Base-by-base conservation (phyloP, 1,140 invertebrate genomes). In the Ruditapes philippinarum region DNA sequence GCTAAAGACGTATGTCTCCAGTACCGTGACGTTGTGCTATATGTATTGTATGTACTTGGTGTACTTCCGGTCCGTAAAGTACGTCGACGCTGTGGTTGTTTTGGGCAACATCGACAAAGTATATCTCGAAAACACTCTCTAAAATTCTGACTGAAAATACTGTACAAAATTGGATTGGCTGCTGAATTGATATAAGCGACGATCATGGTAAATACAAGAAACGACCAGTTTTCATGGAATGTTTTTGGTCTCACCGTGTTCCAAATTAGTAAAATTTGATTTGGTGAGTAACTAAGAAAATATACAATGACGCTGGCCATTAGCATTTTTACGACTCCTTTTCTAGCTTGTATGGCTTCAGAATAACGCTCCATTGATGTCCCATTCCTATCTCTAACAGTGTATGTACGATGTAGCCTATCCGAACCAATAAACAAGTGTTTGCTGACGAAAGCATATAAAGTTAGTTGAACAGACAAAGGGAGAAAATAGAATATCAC, bases 301-400 rank as follows among this genome's bases (percentile, higher is more conserved):
- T 96, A 96, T 19, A 96, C 94, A 28, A 94, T 90, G 9, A 96
- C 95, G 79, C 95, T 95, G 12, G 91, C 95, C 28, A 96, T 95
- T 0, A 96, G 92, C 96, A 96, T 96, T 86, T 96, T 96, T 14
- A 96, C 95, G 31, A 96, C 96, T 11, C 95, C 95, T 91, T 93
- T 93, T 11, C 96, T 85, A 0, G 95, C 94, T 82, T 93, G 93
- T 33, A 96, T 94, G 11, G 95, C 92, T 65, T 95, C 93, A 0
- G 91, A 92, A 11, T 91, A 86, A 5, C 91, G 81, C 42, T 94
- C 92, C 84, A 92, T 94, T 1, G 90, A 93, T 19, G 76, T 49
- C 28, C 92, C 92, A 49, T 93, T 94, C 74, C 94, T 92, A 82
- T 91, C 91, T 17, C 84, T 80, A n/a, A 88, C 82, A 12, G 92